Percentiles rank a stretch among this genome's conserved stretches.
Evolutionary conservation across 2,113 vertebrate species (phyloP).

Genomic region (Eulacestoma nigropectus): DNA sequence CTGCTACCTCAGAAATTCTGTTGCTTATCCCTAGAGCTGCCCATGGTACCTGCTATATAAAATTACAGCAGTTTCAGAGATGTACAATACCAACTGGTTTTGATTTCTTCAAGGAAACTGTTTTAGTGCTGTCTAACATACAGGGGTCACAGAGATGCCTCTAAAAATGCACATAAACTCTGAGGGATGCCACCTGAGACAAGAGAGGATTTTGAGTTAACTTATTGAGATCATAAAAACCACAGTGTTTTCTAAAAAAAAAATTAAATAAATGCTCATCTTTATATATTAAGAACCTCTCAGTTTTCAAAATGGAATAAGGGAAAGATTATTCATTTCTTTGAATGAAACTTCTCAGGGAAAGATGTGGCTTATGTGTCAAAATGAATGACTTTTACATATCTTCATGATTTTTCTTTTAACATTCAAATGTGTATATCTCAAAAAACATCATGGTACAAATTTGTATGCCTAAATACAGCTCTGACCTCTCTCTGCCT

Average conservation of each 20-base stretch:
- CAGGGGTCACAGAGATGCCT: background rate
- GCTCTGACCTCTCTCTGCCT: background rate
- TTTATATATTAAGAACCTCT: background rate
- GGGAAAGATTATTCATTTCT: background rate
- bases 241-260: background rate
- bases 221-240: fast-evolving
- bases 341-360: background rate
- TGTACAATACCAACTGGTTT: background rate
- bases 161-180: background rate
- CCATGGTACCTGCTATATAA: background rate
- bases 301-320: background rate
- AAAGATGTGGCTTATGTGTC: background rate
- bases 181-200: background rate
- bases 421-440: background rate
- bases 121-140: background rate
- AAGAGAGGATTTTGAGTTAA: background rate
- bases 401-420: slow-evolving; percentile 12
- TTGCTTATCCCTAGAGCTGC: background rate
- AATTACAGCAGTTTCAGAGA: background rate
- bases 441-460: background rate
- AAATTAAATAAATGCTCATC: background rate
- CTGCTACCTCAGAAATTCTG: background rate
- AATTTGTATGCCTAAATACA: background rate
- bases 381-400: slow-evolving; percentile 11
- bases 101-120: background rate